Conservation (phyloP, 2,113 vertebrate genomes). For the Macaca mulatta region DNA sequence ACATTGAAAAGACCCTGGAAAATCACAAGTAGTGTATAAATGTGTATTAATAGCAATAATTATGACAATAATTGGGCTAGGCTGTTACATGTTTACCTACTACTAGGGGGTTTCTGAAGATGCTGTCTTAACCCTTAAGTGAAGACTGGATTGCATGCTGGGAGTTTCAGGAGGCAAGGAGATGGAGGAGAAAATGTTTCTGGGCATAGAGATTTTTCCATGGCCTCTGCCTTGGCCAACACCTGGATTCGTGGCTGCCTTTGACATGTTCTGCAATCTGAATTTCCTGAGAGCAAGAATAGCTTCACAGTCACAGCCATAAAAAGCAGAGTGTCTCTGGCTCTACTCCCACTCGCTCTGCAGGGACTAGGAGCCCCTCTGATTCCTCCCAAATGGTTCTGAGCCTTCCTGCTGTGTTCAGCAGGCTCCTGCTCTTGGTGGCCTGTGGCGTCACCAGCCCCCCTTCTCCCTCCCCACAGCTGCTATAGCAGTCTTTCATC, state of each 20-base stretch:
- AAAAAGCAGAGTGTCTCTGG: constrained; percentile 18
- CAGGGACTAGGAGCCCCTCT: not conserved
- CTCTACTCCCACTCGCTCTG: not conserved
- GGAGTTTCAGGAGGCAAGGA: not conserved
- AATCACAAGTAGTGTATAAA: not conserved
- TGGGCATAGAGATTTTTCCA: not conserved
- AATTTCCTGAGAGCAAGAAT: constrained; percentile 20
- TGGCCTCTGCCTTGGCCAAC: not conserved
- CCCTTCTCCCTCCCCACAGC: not conserved
- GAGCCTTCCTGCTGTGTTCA: constrained; percentile 19
- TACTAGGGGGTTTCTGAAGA: not conserved
- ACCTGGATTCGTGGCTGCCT: not conserved
- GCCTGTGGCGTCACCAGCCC: not conserved
- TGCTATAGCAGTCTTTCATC: not conserved
- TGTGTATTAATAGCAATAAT: constrained; percentile 1
- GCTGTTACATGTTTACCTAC: not conserved
- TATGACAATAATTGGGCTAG: not conserved
- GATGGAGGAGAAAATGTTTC: not conserved
- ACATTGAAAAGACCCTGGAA: not conserved
- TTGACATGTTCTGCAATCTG: not conserved
- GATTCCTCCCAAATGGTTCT: constrained; percentile 41
- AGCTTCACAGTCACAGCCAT: not conserved
- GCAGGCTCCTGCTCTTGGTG: not conserved
- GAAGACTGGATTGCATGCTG: not conserved
- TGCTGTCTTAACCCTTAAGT: not conserved